Evolutionary conservation across 2,113 vertebrate species (phyloP).

Genomic region (Pogonocichla stellata): DNA sequence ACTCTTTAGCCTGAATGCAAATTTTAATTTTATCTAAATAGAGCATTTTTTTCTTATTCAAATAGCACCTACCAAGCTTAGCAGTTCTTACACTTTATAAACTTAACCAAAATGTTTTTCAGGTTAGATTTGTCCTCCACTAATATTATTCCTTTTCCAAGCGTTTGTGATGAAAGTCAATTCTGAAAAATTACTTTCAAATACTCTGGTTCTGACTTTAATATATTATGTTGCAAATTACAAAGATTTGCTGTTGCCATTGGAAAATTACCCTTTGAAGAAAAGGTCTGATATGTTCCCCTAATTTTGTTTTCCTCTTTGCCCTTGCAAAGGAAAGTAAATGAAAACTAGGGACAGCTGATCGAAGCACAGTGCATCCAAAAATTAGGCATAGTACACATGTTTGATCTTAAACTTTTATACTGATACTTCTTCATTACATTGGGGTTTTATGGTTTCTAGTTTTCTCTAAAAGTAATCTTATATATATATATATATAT

Average conservation of each 20-base stretch:
- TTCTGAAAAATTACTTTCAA: background rate
- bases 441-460: background rate
- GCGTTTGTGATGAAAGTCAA: background rate
- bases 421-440: background rate
- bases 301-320: background rate
- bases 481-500: background rate
- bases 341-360: background rate
- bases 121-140: background rate
- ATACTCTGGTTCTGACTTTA: background rate
- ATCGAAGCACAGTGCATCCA: background rate
- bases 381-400: background rate
- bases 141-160: background rate
- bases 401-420: background rate
- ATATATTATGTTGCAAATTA: background rate
- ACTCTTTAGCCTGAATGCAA: background rate
- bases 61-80: background rate
- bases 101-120: background rate
- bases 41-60: background rate
- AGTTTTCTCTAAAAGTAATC: background rate
- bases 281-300: background rate
- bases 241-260: background rate
- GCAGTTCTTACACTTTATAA: background rate
- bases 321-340: background rate
- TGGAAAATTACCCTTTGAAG: background rate
- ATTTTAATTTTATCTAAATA: background rate